Evolutionary conservation across 2,888 invertebrate species (phyloP), one percentile per base, ranked within the genome.

Genomic region (Parochlus steinenii): DNA sequence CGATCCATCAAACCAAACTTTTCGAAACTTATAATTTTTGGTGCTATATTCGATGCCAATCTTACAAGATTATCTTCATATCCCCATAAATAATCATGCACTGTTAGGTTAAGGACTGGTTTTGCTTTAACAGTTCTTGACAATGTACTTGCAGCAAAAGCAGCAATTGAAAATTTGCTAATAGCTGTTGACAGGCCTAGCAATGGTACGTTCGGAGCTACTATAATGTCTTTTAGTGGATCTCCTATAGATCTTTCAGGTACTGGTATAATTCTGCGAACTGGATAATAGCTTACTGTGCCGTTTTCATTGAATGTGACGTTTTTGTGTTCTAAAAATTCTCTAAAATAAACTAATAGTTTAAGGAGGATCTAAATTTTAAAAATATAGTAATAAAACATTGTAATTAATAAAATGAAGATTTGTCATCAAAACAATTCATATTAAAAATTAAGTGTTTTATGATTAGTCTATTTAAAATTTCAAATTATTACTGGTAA

Each of bases 1-100:
- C 82, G 65, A 48, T 83, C 85, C 44, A 87, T 57, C 29, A 87
- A 63, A 1, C 87, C 89, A 45, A 89, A 78, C 47, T 69, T 71
- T n/a, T 65, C 60, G 47, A 85, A 86, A 45, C 81, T 71, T 10
- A 87, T 77, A 27, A 22, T 26, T n/a, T 67, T 71, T 0, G 86
- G 85, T 12, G 85, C 52, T 25, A 80, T 54, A 15, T 62, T 67
- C 43, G 77, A 69, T 0, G 80, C 82, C 20, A 82, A 51, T 2
- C 62, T 58, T 31, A 87, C 71, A 27, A 87, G 49, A 1, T 67
- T 63, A 48, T 87, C 85, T 2, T 80, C 69, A 51, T 83, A 85
- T 1, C 86, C 86, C 80, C 82, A 85, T 10, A 86, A 56, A 48
- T 74, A 78, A 18, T 82, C 74, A 38, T 78, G 57, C 0, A 75